Conservation (phyloP, 2,797 vertebrate genomes). For the Ctenopoma multispine region DNA sequence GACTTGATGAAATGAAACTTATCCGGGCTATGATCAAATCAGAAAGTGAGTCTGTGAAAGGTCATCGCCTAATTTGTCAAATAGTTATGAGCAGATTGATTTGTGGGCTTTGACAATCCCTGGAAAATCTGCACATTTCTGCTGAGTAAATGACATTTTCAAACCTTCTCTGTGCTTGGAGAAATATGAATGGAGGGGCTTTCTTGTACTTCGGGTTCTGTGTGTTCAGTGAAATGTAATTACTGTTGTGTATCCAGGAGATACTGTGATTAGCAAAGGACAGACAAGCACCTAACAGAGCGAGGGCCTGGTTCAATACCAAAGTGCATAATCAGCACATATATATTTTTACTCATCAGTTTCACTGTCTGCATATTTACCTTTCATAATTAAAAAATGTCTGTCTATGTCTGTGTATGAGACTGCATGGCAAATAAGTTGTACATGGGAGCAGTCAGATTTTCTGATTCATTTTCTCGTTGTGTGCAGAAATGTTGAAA, state of each 20-base stretch:
- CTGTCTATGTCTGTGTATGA: conserved; percentile 39
- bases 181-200: conserved; percentile 37
- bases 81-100: conserved; percentile 56
- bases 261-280: conserved; percentile 61
- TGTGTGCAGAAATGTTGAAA: background rate
- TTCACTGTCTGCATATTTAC: conserved; percentile 80
- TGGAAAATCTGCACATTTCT: conserved; percentile 51
- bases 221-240: conserved; percentile 61
- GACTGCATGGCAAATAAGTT: conserved; percentile 37
- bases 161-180: conserved; percentile 36
- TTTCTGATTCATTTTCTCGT: conserved; percentile 7
- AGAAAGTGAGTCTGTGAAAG: conserved; percentile 63
- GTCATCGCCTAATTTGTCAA: conserved; percentile 62
- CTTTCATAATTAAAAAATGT: conserved; percentile 82
- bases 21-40: conserved; percentile 39
- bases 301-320: conserved; percentile 51
- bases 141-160: conserved; percentile 63
- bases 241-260: conserved; percentile 50
- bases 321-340: conserved; percentile 79
- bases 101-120: conserved; percentile 42
- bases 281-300: conserved; percentile 14
- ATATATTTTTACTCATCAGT: conserved; percentile 79
- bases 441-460: conserved; percentile 15
- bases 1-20: conserved; percentile 45
- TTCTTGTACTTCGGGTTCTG: conserved; percentile 41